These are phyloP conservation scores for Cephalopterus ornatus DNA, from an alignment of 2,113 vertebrate genomes.

Conservation along the genomic window DNA sequence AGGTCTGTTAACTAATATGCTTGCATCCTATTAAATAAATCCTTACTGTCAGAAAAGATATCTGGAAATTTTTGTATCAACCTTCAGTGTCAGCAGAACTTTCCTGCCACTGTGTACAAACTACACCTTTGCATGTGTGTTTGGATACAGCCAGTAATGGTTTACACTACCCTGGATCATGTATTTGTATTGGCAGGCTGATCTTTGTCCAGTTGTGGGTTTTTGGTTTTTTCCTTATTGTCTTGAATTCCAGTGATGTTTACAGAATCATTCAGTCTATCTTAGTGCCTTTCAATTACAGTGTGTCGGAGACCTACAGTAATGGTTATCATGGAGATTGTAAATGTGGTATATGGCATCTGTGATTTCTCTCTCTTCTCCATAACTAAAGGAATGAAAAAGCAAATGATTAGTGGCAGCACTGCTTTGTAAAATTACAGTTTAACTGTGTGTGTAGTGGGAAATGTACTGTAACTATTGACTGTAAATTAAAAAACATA, in stretches of 20 bases:
- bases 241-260: neutral
- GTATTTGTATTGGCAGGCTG: neutral
- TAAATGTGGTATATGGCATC: neutral
- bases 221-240: neutral
- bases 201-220: neutral
- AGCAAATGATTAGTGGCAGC: neutral
- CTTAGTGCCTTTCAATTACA: neutral
- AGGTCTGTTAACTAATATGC: neutral
- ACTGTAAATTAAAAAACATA: neutral
- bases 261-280: neutral
- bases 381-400: neutral
- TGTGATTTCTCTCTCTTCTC: conserved; percentile 26
- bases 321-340: neutral
- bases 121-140: neutral
- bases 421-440: neutral
- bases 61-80: conserved; percentile 4
- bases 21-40: conserved; percentile 34
- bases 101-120: neutral
- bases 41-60: conserved; percentile 11
- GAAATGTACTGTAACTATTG: conserved; percentile 1
- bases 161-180: neutral
- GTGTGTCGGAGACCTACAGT: neutral
- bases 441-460: neutral
- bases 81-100: neutral
- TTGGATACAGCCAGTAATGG: neutral